phyloP scores from a whole-genome alignment of 2,888 invertebrate species.

The Noctua janthe region DNA sequence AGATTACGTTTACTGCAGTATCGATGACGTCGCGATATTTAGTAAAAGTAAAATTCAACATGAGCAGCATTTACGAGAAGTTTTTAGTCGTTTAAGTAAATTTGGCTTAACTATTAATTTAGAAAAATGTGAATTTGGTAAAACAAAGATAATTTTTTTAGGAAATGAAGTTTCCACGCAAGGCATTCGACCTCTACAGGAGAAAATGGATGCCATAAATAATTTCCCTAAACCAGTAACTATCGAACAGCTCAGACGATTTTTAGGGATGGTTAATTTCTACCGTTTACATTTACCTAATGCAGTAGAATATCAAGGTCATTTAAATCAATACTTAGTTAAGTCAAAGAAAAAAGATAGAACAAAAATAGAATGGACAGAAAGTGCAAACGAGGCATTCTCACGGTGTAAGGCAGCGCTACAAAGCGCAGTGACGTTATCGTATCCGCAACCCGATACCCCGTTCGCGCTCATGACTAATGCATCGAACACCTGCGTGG shows the following conservation, averaged over 20 bases:
- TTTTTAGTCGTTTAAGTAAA: no score
- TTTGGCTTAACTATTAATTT: no score
- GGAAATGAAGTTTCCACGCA: no score
- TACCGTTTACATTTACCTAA: not conserved
- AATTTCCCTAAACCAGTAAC: not conserved
- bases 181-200: no score
- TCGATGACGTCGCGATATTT: not conserved
- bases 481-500: not conserved
- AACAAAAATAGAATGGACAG: not conserved
- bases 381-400: constrained; percentile 1
- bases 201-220: no score
- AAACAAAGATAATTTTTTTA: not conserved
- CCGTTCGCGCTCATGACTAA: no score
- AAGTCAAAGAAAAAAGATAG: no score
- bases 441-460: no score
- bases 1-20: not conserved
- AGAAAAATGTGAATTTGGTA: no score
- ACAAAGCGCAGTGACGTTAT: no score
- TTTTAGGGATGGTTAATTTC: not conserved
- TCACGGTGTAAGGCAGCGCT: not conserved
- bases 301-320: not conserved
- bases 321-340: not conserved
- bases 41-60: not conserved
- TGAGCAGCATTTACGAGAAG: not conserved
- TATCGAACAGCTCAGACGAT: no score